A percentile compares a stretch with the other conserved stretches of the same genome.
These are phyloP conservation scores for Drosophila guanche DNA, from an alignment of 1,140 invertebrate species.

Conservation along the genomic window DNA sequence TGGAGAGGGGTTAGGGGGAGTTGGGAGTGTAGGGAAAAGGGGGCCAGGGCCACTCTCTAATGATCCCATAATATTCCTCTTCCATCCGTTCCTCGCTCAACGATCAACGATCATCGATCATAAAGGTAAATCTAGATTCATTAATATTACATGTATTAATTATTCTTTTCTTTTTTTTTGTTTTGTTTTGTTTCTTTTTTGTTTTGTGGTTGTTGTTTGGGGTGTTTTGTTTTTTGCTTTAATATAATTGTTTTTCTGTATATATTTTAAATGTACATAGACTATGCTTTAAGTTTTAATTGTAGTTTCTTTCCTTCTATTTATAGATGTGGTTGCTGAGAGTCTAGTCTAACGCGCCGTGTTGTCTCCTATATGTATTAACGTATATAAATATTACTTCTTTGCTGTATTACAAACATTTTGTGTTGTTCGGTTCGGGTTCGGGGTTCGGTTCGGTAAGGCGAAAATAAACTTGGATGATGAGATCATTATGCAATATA, in stretches of 20 bases:
- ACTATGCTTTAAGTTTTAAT: slow-evolving; percentile 70
- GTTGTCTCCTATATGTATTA: slow-evolving; percentile 45
- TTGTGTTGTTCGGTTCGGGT: slow-evolving; percentile 48
- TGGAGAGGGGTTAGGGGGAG: no score
- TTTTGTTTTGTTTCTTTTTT: slow-evolving; percentile 23
- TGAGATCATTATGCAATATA: slow-evolving; percentile 80
- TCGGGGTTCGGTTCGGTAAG: slow-evolving; percentile 53
- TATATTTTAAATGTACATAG: slow-evolving; percentile 80
- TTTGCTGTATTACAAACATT: slow-evolving; percentile 43
- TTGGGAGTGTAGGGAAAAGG: no score
- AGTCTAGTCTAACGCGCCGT: slow-evolving; percentile 58
- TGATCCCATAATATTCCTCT: slow-evolving; percentile 49
- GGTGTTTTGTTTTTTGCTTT: slow-evolving; percentile 41
- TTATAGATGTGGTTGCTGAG: slow-evolving; percentile 65
- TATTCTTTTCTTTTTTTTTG: slow-evolving; percentile 27
- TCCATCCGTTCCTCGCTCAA: slow-evolving; percentile 34
- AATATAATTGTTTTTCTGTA: slow-evolving; percentile 69
- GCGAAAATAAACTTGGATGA: slow-evolving; percentile 83
- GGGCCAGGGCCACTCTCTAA: slow-evolving; percentile 46
- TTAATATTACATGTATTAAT: slow-evolving; percentile 65
- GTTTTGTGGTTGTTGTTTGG: slow-evolving; percentile 10
- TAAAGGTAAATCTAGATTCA: slow-evolving; percentile 65
- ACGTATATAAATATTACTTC: slow-evolving; percentile 34
- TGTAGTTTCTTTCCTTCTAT: slow-evolving; percentile 66
- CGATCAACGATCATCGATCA: slow-evolving; percentile 56